These are phyloP conservation scores for Halictus quadricinctus DNA, from an alignment of 2,888 invertebrate genomes.

Conservation along the genomic window DNA sequence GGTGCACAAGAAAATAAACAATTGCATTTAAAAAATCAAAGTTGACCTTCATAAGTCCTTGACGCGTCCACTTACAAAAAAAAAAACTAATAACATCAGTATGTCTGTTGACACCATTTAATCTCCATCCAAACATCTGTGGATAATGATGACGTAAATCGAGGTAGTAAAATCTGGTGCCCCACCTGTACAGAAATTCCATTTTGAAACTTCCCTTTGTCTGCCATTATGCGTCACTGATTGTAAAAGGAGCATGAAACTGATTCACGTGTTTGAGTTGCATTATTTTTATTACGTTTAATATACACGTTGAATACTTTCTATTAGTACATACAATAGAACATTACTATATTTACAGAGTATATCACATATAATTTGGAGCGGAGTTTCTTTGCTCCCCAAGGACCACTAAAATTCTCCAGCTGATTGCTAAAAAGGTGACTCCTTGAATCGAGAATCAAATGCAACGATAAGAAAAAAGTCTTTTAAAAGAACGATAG, in stretches of 20 bases:
- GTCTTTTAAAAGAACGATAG: slow-evolving; percentile 18
- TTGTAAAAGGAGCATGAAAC: background rate
- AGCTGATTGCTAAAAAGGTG: slow-evolving; percentile 34
- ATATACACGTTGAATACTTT: slow-evolving; percentile 66
- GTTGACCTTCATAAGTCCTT: background rate
- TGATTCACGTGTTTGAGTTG: slow-evolving; percentile 38
- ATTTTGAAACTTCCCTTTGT: too few relatives aligned
- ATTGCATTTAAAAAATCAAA: too few relatives aligned
- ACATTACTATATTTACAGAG: slow-evolving; percentile 67
- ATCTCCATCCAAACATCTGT: background rate
- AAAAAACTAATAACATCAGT: background rate
- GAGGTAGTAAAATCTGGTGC: background rate
- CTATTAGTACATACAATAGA: slow-evolving; percentile 68
- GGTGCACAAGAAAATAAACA: too few relatives aligned
- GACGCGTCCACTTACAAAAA: background rate
- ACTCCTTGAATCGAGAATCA: slow-evolving; percentile 23
- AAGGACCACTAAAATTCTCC: slow-evolving; percentile 39
- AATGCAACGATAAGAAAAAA: slow-evolving; percentile 22
- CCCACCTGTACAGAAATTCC: too few relatives aligned
- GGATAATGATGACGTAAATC: background rate
- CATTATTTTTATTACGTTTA: slow-evolving; percentile 68
- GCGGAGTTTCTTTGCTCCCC: slow-evolving; percentile 25
- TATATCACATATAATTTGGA: slow-evolving; percentile 73
- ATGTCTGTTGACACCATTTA: background rate
- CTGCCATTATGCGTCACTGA: background rate